A percentile compares a stretch with the other conserved stretches of the same genome.
Conservation (phyloP, 2,113 vertebrate genomes). For the Coracopsis vasa region DNA sequence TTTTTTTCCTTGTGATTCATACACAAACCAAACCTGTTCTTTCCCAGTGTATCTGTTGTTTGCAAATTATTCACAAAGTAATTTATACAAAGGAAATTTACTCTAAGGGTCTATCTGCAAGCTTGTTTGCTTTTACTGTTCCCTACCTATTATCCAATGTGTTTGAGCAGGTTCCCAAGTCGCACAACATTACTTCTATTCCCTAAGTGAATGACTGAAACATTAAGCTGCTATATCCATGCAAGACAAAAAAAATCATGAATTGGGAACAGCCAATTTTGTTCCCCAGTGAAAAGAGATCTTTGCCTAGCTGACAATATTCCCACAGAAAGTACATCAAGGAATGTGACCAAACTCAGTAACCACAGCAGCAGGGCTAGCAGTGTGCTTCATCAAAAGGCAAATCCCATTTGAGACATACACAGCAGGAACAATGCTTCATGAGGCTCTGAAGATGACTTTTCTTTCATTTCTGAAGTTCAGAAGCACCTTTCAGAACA, state of each 20-base stretch:
- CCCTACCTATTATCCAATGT: neutral
- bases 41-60: neutral
- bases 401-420: neutral
- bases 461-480: neutral
- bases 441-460: neutral
- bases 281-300: neutral
- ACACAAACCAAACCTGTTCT: neutral
- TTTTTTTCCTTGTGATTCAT: neutral
- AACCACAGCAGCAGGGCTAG: neutral
- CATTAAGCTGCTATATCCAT: neutral
- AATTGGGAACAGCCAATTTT: neutral
- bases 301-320: neutral
- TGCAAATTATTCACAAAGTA: slow-evolving; percentile 19
- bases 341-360: neutral
- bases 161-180: neutral
- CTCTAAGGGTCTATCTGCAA: neutral
- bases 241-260: neutral
- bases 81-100: slow-evolving; percentile 24
- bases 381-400: neutral
- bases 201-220: neutral
- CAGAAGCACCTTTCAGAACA: neutral
- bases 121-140: neutral
- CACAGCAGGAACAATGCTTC: neutral
- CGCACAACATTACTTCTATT: neutral
- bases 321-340: neutral